Percentiles rank a stretch among this genome's conserved stretches.
Conservation (phyloP, 1,140 invertebrate genomes). For the Scaptomyza montana region DNA sequence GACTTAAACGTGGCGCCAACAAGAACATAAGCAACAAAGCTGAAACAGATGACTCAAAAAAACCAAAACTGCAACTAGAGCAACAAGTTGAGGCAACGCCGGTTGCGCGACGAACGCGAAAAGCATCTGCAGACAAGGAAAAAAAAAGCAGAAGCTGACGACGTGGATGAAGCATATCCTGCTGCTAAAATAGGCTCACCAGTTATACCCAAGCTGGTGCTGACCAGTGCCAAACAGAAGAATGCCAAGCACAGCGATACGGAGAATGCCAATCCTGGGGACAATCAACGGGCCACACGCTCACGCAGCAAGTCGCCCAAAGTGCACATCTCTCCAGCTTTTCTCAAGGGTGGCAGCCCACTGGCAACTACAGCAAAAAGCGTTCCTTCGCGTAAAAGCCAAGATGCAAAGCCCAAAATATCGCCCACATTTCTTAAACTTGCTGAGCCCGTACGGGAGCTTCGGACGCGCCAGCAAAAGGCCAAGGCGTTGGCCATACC, state of each 20-base stretch:
- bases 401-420: slow-evolving; percentile 32
- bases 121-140: slow-evolving; percentile 21
- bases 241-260: slow-evolving; percentile 47
- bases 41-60: slow-evolving; percentile 31
- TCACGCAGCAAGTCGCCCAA: slow-evolving; percentile 73
- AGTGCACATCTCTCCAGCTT: slow-evolving; percentile 62
- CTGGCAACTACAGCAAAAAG: too few relatives aligned
- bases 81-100: slow-evolving; percentile 30
- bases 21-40: neutral
- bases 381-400: neutral
- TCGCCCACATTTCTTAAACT: slow-evolving; percentile 49
- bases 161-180: neutral
- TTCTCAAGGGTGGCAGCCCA: slow-evolving; percentile 34
- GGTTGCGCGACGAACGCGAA: slow-evolving; percentile 63
- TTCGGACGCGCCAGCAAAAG: slow-evolving; percentile 57
- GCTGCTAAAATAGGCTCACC: slow-evolving; percentile 57
- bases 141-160: neutral
- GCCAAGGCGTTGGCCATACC: slow-evolving; percentile 53
- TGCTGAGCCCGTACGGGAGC: slow-evolving; percentile 23
- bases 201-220: slow-evolving; percentile 63
- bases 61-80: slow-evolving; percentile 6
- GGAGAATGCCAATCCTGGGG: slow-evolving; percentile 53
- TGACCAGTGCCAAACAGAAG: slow-evolving; percentile 45
- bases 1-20: slow-evolving; percentile 41
- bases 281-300: slow-evolving; percentile 23